phyloP scores from a whole-genome alignment of 2,797 vertebrate species.

The Dendrocincla fuliginosa region DNA sequence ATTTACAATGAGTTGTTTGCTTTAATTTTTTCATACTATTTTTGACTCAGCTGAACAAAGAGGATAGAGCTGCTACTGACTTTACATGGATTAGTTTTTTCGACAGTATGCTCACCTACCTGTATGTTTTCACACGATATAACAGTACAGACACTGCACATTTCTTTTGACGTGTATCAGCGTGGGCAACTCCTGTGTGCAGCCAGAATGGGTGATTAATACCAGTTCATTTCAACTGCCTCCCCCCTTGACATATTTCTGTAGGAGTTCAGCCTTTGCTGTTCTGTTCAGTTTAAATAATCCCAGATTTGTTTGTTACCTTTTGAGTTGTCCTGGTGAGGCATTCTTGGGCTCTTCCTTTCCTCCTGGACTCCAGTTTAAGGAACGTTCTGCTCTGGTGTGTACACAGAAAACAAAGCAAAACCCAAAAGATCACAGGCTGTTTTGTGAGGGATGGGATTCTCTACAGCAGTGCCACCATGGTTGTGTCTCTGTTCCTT shows the following conservation, averaged over 20 bases:
- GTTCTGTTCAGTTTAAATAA: background rate
- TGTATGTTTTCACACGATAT: background rate
- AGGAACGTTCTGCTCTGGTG: background rate
- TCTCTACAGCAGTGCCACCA: background rate
- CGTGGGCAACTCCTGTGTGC: background rate
- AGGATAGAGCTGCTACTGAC: background rate
- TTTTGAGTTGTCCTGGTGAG: background rate
- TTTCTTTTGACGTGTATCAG: background rate
- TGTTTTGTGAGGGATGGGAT: background rate
- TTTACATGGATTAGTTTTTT: background rate
- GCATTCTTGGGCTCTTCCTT: background rate
- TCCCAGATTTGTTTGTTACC: background rate
- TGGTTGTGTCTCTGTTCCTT: background rate
- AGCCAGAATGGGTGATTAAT: background rate
- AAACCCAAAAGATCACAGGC: background rate
- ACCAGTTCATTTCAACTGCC: background rate
- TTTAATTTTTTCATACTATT: conserved; percentile 43
- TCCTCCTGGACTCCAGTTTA: background rate
- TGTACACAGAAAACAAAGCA: background rate
- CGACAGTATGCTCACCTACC: background rate
- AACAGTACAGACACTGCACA: background rate
- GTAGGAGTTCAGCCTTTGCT: background rate
- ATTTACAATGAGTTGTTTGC: conserved; percentile 23
- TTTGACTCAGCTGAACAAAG: conserved; percentile 20
- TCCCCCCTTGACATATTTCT: background rate